Base-by-base conservation (phyloP, 1,140 invertebrate species). In the Copidosoma floridanum region DNA sequence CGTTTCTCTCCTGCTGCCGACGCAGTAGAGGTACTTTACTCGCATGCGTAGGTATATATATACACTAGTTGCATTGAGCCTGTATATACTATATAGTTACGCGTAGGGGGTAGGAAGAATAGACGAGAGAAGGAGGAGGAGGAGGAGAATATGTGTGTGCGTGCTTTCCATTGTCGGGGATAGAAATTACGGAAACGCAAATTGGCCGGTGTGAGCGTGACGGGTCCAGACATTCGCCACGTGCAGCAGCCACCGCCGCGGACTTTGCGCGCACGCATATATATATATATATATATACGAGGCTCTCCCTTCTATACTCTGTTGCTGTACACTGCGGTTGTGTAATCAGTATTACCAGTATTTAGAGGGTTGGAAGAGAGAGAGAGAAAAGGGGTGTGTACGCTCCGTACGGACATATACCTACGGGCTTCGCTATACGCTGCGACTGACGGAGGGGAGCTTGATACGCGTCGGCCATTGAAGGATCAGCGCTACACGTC, bases 191-290 rank as follows among this genome's bases (percentile, higher is more conserved):
- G 70, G 72, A 76, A 77, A 78, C 73, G 74, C 76, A 78, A 80
- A 80, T 80, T 80, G 75, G 74, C 76, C 74, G 71, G 75, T 79
- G 76, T 74, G 76, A 78, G 68, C 67, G 65, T 79, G 76, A 79
- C 77, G 74, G 72, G 68, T 71, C 69, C 72, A 74, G 72, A 71
- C 73, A 63, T 64, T 66, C 44, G 77, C 71, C 78, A 80, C 78
- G 78, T 80, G 78, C 78, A 74, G 65, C 56, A 65, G 66, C 52
- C 24, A 41, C 46, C 26, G 52, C 60, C 51, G 55, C 29, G 16
- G n/a, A 43, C 32, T 20, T n/a, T 26, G 21, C 21, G 8, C 24
- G 11, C 5, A 54, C n/a, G n/a, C n/a, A n/a, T n/a, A n/a, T n/a
- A n/a, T n/a, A n/a, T n/a, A n/a, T n/a, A n/a, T n/a, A n/a, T n/a